phyloP scores from a whole-genome alignment of 2,113 vertebrate genomes.

The Oxyruncus cristatus region DNA sequence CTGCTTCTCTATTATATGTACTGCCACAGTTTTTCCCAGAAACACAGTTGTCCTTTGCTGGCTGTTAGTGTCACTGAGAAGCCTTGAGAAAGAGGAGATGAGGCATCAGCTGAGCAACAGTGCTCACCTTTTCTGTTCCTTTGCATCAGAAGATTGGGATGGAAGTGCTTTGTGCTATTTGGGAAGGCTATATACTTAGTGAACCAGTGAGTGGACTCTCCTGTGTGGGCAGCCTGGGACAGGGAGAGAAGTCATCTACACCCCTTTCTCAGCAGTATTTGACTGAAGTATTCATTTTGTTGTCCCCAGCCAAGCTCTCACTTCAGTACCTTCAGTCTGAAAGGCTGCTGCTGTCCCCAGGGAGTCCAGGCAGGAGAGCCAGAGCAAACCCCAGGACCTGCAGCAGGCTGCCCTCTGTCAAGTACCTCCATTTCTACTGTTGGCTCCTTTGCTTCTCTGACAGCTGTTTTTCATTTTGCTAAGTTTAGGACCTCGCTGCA shows the following conservation, averaged over 20 bases:
- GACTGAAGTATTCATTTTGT: not conserved
- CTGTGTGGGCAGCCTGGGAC: not conserved
- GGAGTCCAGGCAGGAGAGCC: not conserved
- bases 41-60: not conserved
- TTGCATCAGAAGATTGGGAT: not conserved
- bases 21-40: not conserved
- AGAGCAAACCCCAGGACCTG: not conserved
- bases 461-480: not conserved
- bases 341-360: not conserved
- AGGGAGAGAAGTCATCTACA: not conserved
- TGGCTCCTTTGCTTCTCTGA: not conserved
- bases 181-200: not conserved
- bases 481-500: not conserved
- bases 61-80: not conserved
- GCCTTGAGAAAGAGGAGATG: not conserved
- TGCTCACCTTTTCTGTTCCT: not conserved
- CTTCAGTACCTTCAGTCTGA: not conserved
- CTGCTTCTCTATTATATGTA: not conserved
- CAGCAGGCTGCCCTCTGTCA: not conserved
- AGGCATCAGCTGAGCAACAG: not conserved
- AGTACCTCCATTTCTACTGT: not conserved
- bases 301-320: not conserved
- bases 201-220: not conserved
- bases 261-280: not conserved
- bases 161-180: not conserved